Conservation (phyloP, 2,113 vertebrate genomes). For the Pseudois nayaur region DNA sequence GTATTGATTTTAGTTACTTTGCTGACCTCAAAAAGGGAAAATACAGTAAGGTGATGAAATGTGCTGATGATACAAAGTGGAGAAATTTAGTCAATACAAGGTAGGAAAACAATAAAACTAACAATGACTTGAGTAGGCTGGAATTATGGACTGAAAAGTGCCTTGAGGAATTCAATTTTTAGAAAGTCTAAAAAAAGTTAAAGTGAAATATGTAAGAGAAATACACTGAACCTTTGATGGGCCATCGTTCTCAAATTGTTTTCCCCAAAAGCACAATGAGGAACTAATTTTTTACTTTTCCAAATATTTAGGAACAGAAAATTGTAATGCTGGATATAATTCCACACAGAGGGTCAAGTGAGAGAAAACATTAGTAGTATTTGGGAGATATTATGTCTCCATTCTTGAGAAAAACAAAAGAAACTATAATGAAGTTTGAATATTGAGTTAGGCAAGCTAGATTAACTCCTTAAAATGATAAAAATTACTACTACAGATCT, state of each 20-base stretch:
- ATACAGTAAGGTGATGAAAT: slow-evolving; percentile 57
- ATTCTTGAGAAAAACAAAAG: not conserved
- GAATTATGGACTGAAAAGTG: slow-evolving; percentile 58
- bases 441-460: not conserved
- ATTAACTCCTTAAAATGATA: not conserved
- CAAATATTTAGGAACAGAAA: not conserved
- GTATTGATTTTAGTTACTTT: slow-evolving; percentile 76
- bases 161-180: slow-evolving; percentile 32
- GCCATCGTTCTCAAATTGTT: not conserved
- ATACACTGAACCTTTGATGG: slow-evolving; percentile 41
- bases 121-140: slow-evolving; percentile 22
- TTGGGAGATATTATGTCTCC: not conserved
- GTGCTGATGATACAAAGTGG: slow-evolving; percentile 54
- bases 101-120: slow-evolving; percentile 59
- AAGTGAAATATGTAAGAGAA: slow-evolving; percentile 45
- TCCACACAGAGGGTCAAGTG: not conserved
- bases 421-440: not conserved
- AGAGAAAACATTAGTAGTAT: not conserved
- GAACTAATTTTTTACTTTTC: not conserved
- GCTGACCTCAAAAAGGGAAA: slow-evolving; percentile 57
- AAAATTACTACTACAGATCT: not conserved
- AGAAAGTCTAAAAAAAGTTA: slow-evolving; percentile 50
- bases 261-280: not conserved
- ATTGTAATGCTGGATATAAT: not conserved
- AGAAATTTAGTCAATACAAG: slow-evolving; percentile 30